phyloP scores from a whole-genome alignment of 2,113 vertebrate genomes.

The Ochotona curzoniae region DNA sequence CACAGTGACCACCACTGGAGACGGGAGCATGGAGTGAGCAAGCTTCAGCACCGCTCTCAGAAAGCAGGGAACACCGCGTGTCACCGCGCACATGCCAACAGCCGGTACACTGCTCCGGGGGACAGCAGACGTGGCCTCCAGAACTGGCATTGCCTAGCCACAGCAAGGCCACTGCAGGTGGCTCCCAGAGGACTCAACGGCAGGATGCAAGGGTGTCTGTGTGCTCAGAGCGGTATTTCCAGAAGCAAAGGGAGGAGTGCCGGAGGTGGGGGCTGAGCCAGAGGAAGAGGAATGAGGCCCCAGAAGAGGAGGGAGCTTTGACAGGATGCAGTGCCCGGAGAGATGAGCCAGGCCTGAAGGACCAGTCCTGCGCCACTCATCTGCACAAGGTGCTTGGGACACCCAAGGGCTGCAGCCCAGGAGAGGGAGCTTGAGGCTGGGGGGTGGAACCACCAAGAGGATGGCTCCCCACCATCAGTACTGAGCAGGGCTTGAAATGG shows the following conservation, averaged over 20 bases:
- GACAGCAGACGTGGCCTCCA: no score
- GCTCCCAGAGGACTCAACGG: no score
- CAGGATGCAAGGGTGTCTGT: not conserved
- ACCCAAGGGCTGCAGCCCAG: rapidly evolving
- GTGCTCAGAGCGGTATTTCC: rapidly evolving
- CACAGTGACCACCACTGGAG: not conserved
- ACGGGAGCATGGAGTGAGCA: rapidly evolving
- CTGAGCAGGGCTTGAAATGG: no score
- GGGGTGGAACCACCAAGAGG: not conserved
- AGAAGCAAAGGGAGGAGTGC: not conserved
- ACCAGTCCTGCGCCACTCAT: rapidly evolving
- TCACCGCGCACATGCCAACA: no score
- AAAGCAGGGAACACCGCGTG: no score
- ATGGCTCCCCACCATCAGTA: no score
- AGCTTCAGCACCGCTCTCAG: no score
- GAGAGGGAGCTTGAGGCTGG: no score
- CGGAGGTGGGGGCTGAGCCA: no score
- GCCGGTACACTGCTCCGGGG: no score
- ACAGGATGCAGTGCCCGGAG: rapidly evolving
- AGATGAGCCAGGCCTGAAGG: not conserved
- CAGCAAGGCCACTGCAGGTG: no score
- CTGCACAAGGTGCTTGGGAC: rapidly evolving
- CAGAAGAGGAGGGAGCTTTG: not conserved
- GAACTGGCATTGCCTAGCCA: no score
- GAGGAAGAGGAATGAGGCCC: not conserved